These are phyloP conservation scores for Bolinopsis microptera DNA, from an alignment of 37 sponge, comb jelly and placozoan species.

Conservation along the genomic window DNA sequence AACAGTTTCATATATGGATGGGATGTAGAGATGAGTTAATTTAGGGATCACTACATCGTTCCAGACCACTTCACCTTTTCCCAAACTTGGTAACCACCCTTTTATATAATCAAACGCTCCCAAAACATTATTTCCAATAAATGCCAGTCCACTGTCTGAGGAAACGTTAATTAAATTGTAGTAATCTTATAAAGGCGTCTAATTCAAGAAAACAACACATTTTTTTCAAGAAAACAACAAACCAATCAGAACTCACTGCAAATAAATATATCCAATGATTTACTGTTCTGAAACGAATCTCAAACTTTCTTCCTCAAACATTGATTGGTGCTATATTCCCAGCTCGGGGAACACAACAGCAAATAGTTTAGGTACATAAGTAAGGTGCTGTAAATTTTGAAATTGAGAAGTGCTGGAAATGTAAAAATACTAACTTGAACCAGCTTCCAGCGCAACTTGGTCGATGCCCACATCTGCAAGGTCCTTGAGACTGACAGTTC, in stretches of 20 bases:
- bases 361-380: no score
- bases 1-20: constrained; percentile 6
- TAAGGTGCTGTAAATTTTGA: no score
- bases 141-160: constrained; percentile 37
- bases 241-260: no score
- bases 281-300: no score
- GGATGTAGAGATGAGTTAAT: constrained; percentile 26
- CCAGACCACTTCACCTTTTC: background rate
- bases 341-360: no score
- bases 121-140: constrained; percentile 20
- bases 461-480: background rate
- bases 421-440: background rate
- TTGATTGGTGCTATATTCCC: no score
- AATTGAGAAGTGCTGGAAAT: no score
- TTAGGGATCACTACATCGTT: constrained; percentile 11
- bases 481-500: background rate
- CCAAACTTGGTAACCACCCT: background rate
- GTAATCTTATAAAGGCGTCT: background rate
- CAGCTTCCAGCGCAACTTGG: background rate
- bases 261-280: no score
- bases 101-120: background rate
- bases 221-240: no score
- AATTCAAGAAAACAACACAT: no score
- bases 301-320: no score
- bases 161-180: background rate